phyloP scores from a whole-genome alignment of 2,797 vertebrate genomes.

The Sebastes hopkinsi region DNA sequence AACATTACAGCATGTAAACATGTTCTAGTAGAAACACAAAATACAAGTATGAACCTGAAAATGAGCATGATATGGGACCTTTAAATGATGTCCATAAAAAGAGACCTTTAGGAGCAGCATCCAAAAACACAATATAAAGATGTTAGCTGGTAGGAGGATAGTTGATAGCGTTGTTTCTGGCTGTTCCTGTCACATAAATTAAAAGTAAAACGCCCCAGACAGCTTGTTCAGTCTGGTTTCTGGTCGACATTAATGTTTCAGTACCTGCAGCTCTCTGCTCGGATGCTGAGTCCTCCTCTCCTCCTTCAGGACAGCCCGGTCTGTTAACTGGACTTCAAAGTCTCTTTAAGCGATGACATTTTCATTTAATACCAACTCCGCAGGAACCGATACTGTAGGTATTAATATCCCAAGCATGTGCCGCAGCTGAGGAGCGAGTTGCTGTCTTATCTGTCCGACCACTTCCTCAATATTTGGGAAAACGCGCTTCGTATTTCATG shows the following conservation, averaged over 20 bases:
- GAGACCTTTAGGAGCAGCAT: neutral
- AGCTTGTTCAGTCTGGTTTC: neutral
- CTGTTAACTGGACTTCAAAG: neutral
- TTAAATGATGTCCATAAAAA: no score
- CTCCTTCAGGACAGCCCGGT: neutral
- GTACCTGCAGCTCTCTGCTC: conserved; percentile 35
- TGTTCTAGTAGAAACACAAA: no score
- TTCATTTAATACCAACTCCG: no score
- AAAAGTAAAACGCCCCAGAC: neutral
- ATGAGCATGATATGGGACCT: no score
- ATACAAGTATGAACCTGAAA: no score
- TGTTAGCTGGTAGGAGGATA: neutral
- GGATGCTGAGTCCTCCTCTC: neutral
- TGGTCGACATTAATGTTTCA: conserved; percentile 34
- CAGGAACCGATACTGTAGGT: neutral
- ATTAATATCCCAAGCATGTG: accelerated
- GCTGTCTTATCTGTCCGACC: neutral
- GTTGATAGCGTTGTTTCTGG: neutral
- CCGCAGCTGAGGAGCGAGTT: neutral
- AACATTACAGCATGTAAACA: no score
- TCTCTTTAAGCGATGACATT: neutral
- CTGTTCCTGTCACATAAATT: conserved; percentile 1
- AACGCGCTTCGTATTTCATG: conserved; percentile 4
- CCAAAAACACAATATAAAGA: neutral
- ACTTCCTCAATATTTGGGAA: conserved; percentile 54